These are phyloP conservation scores for Hydraecia micacea DNA, from an alignment of 2,888 invertebrate genomes.

Conservation along the genomic window DNA sequence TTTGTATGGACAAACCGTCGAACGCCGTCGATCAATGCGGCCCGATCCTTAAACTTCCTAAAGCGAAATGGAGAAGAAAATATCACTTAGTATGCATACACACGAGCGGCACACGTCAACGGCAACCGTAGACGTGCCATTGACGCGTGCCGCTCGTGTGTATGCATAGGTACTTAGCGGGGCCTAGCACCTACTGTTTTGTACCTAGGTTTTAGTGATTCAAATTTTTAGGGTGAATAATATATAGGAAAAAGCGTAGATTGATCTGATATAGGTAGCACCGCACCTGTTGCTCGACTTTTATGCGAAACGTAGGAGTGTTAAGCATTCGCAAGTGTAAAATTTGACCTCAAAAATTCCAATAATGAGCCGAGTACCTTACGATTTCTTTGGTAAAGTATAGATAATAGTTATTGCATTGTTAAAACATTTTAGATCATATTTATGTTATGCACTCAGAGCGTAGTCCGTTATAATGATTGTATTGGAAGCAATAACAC, in stretches of 20 bases:
- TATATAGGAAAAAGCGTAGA: not conserved
- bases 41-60: too few species aligned
- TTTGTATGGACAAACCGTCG: too few species aligned
- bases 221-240: not conserved
- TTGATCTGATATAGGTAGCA: not conserved
- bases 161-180: not conserved
- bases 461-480: constrained; percentile 51
- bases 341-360: constrained; percentile 3
- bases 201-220: not conserved
- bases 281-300: not conserved
- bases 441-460: constrained; percentile 64
- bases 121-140: too few species aligned
- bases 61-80: not conserved
- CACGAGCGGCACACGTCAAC: too few species aligned
- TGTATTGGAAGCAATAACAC: constrained; percentile 77
- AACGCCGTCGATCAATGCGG: too few species aligned
- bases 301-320: not conserved
- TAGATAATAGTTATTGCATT: constrained; percentile 53
- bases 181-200: not conserved
- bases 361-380: constrained; percentile 45
- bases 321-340: not conserved
- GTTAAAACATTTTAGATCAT: constrained; percentile 63
- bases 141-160: too few species aligned
- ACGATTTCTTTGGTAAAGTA: constrained; percentile 28
- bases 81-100: constrained; percentile 6